A percentile compares a stretch with the other conserved stretches of the same genome.
phyloP scores from a whole-genome alignment of 2,888 invertebrate genomes.

The Syrphus vitripennis region DNA sequence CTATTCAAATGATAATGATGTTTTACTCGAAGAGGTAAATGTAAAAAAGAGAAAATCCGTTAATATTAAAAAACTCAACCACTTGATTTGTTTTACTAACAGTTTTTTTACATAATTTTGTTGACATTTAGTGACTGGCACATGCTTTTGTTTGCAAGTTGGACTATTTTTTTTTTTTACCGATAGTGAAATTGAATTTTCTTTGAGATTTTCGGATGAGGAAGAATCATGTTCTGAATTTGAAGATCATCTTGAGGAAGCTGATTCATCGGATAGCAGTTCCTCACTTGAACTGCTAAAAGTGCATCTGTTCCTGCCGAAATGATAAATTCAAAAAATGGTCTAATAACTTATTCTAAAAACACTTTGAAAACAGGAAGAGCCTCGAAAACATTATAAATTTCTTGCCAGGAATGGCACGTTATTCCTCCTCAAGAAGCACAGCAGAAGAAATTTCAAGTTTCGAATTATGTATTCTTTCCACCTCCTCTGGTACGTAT shows the following conservation, averaged over 20 bases:
- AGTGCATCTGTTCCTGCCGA: not conserved
- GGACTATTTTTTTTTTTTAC: not conserved
- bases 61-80: too few relatives aligned
- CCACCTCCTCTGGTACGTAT: not conserved
- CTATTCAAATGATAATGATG: too few relatives aligned
- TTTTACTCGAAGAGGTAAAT: too few relatives aligned
- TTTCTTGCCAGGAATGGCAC: too few relatives aligned
- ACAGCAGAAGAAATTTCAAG: constrained; percentile 10
- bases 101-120: too few relatives aligned
- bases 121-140: too few relatives aligned
- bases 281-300: not conserved
- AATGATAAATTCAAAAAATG: not conserved
- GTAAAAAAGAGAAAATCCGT: too few relatives aligned
- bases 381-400: too few relatives aligned
- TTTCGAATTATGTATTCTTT: not conserved
- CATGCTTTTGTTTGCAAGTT: too few relatives aligned
- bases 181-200: not conserved
- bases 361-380: not conserved
- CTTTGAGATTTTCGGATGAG: not conserved
- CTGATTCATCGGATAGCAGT: not conserved
- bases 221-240: not conserved
- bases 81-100: not conserved
- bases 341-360: not conserved
- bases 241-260: not conserved
- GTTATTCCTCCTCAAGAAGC: not conserved